phyloP scores from a whole-genome alignment of 1,140 invertebrate species.

The Drosophila fuyamai region DNA sequence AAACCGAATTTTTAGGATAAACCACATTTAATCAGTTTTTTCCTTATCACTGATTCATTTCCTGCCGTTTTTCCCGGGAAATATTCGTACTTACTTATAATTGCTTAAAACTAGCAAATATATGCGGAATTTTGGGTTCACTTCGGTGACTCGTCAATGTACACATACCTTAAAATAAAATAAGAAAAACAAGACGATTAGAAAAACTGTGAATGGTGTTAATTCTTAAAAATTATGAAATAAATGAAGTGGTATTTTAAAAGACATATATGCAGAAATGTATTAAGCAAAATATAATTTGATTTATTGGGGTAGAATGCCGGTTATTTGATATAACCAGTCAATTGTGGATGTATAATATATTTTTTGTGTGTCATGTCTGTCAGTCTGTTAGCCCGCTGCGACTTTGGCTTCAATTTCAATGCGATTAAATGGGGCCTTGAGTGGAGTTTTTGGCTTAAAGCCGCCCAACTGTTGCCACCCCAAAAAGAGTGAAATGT shows the following conservation, averaged over 20 bases:
- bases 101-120: too few species aligned
- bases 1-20: background rate
- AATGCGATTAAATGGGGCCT: constrained; percentile 20
- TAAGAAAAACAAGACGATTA: background rate
- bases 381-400: too few species aligned
- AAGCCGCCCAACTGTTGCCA: constrained; percentile 74
- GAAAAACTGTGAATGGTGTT: background rate
- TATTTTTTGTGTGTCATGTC: background rate
- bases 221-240: background rate
- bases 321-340: too few species aligned
- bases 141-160: background rate
- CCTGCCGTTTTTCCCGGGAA: background rate
- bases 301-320: background rate
- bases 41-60: constrained; percentile 8
- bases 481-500: constrained; percentile 71
- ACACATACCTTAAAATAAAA: constrained; percentile 38
- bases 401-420: constrained; percentile 9
- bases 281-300: too few species aligned
- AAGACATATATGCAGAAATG: too few species aligned
- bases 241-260: background rate
- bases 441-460: constrained; percentile 26
- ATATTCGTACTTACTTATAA: constrained; percentile 2
- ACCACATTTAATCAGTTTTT: background rate
- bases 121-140: background rate
- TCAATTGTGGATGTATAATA: background rate